A percentile compares a stretch with the other conserved stretches of the same genome.
Conservation (phyloP, 2,797 vertebrate species). For the Pteropus rufus region DNA sequence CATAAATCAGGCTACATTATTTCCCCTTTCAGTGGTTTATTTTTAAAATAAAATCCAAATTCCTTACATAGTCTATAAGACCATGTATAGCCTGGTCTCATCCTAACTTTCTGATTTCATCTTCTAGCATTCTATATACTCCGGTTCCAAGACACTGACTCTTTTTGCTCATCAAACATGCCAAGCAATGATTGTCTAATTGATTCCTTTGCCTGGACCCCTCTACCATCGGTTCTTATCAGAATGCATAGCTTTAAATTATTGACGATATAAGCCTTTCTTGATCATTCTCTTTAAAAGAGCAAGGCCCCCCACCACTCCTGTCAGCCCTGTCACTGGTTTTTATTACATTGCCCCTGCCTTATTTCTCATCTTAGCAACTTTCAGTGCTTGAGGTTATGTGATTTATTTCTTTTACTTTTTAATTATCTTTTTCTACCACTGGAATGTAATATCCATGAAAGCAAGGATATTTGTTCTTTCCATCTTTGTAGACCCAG, state of each 20-base stretch:
- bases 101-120: neutral
- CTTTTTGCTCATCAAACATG: neutral
- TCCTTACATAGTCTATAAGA: neutral
- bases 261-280: neutral
- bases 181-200: rapidly evolving
- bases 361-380: neutral
- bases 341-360: neutral
- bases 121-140: neutral
- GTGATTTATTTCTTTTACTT: neutral
- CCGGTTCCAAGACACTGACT: too few relatives aligned
- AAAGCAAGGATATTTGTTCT: neutral
- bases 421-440: neutral
- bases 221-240: neutral
- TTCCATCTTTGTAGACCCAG: neutral
- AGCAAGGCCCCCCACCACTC: neutral
- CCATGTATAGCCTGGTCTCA: neutral
- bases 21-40: neutral
- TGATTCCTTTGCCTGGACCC: neutral
- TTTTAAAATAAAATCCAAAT: neutral
- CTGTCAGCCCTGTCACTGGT: neutral
- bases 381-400: neutral
- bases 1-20: neutral
- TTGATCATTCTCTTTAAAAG: neutral
- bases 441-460: neutral
- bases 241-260: neutral